phyloP scores from a whole-genome alignment of 2,888 invertebrate genomes.

The Lathronympha strigana region DNA sequence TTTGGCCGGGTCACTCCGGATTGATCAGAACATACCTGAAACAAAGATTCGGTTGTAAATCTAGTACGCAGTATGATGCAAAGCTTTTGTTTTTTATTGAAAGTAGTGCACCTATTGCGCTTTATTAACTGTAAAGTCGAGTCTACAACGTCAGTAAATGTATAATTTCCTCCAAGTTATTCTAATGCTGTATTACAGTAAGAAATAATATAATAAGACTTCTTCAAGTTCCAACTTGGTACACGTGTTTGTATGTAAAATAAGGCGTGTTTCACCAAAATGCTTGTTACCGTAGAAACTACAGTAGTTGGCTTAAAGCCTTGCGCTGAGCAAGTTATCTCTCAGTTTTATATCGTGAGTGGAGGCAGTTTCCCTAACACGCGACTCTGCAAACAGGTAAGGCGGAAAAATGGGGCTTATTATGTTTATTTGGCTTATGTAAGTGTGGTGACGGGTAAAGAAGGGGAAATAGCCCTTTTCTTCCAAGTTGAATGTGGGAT shows the following conservation, averaged over 20 bases:
- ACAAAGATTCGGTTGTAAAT: slow-evolving; percentile 46
- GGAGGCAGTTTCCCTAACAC: slow-evolving; percentile 53
- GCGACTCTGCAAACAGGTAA: slow-evolving; percentile 56
- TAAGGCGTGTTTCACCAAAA: slow-evolving; percentile 15
- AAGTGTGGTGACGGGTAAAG: too few species aligned
- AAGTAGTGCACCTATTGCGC: too few species aligned
- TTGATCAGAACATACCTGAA: slow-evolving; percentile 55
- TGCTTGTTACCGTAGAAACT: slow-evolving; percentile 11
- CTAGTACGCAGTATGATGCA: slow-evolving; percentile 17
- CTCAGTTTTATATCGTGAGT: slow-evolving; percentile 51
- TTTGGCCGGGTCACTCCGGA: slow-evolving; percentile 38
- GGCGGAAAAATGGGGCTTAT: slow-evolving; percentile 47
- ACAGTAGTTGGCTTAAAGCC: slow-evolving; percentile 14
- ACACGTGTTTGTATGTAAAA: neutral
- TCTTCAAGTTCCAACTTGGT: neutral
- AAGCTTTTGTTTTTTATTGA: too few species aligned
- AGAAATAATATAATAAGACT: neutral
- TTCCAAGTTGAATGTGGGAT: too few species aligned
- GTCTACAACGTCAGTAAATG: neutral
- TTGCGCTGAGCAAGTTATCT: slow-evolving; percentile 43
- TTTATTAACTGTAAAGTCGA: neutral
- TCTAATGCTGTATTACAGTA: neutral
- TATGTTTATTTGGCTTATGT: slow-evolving; percentile 23
- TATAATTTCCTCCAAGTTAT: neutral
- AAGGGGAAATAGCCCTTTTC: too few species aligned